Evolutionary conservation across 1,140 invertebrate genomes (phyloP).

Genomic region (Batillaria attramentaria): DNA sequence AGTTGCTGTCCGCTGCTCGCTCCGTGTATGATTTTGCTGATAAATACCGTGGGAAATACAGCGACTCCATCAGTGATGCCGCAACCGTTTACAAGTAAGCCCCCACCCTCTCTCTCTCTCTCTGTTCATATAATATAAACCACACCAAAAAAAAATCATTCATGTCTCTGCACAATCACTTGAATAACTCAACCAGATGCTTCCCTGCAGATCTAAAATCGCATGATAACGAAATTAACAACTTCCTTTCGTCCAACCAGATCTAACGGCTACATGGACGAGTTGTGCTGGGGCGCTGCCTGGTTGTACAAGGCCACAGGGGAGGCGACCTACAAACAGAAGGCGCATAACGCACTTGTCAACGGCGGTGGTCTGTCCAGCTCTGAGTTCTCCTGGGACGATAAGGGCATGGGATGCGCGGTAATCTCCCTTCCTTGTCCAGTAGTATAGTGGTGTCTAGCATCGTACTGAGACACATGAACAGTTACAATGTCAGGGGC

Average conservation of each 20-base stretch:
- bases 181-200: too few relatives aligned
- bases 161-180: too few relatives aligned
- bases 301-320: conserved; percentile 79
- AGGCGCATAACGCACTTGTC: conserved; percentile 75
- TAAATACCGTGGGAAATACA: conserved; percentile 75
- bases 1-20: conserved; percentile 74
- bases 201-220: too few relatives aligned
- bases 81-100: conserved; percentile 43
- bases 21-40: conserved; percentile 77
- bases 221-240: too few relatives aligned
- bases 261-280: conserved; percentile 74
- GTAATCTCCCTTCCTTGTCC: too few relatives aligned
- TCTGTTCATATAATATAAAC: too few relatives aligned
- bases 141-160: too few relatives aligned
- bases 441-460: too few relatives aligned
- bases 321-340: conserved; percentile 74
- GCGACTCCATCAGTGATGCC: conserved; percentile 41
- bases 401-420: conserved; percentile 74
- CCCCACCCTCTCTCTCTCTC: neutral
- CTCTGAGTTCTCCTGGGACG: conserved; percentile 76
- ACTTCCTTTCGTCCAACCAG: neutral
- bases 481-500: too few relatives aligned
- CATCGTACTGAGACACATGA: too few relatives aligned
- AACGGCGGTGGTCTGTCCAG: conserved; percentile 39
- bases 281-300: conserved; percentile 77